phyloP scores from a whole-genome alignment of 2,888 invertebrate genomes.

The Spilosoma lubricipeda region DNA sequence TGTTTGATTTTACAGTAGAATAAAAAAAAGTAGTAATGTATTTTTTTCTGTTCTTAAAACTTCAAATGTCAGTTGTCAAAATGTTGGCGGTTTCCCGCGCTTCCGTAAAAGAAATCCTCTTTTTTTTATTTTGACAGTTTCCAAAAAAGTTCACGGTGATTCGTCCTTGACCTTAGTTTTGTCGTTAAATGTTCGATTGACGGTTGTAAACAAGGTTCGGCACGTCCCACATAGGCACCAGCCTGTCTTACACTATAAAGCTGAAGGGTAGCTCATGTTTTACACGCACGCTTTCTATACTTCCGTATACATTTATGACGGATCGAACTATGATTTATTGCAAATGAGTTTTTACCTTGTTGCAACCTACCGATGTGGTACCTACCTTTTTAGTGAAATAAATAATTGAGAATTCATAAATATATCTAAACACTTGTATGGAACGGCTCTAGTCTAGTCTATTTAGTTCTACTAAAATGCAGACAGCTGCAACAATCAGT shows the following conservation, averaged over 20 bases:
- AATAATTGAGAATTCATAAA: too few species aligned
- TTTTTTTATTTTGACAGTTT: slow-evolving; percentile 11
- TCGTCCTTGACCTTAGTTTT: slow-evolving; percentile 43
- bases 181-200: slow-evolving; percentile 38
- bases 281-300: slow-evolving; percentile 37
- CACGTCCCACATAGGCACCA: slow-evolving; percentile 27
- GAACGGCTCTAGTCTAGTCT: neutral
- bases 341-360: slow-evolving; percentile 2
- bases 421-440: too few species aligned
- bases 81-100: neutral
- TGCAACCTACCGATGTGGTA: neutral
- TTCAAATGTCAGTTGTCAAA: neutral
- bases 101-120: neutral
- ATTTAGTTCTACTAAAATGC: neutral
- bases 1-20: slow-evolving; percentile 11
- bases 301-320: slow-evolving; percentile 37
- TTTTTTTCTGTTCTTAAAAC: neutral
- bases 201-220: slow-evolving; percentile 47
- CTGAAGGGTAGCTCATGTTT: slow-evolving; percentile 40
- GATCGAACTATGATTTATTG: slow-evolving; percentile 37
- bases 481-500: neutral
- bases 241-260: slow-evolving; percentile 41
- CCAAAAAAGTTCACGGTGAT: slow-evolving; percentile 18
- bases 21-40: neutral
- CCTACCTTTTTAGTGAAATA: too few species aligned